A percentile compares a stretch with the other conserved stretches of the same genome.
These are phyloP conservation scores for Aurelia aurita DNA, from an alignment of 30 jellyfish, hydroid and myxozoan genomes.

Conservation along the genomic window DNA sequence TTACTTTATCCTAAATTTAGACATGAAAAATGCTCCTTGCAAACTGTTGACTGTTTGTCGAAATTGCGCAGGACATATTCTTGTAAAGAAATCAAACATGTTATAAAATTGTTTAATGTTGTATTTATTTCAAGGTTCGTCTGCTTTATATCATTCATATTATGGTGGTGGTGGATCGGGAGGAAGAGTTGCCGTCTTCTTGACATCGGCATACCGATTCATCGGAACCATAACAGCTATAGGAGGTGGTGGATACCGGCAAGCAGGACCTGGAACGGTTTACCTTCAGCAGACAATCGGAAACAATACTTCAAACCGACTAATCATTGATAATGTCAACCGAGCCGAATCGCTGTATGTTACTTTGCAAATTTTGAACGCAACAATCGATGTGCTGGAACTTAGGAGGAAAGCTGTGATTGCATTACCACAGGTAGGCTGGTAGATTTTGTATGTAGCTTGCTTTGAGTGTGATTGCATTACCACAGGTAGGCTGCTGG, in stretches of 20 bases:
- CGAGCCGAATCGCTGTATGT: conserved; percentile 56
- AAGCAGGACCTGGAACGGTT: conserved; percentile 75
- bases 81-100: too few species aligned
- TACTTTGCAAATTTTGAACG: conserved; percentile 30
- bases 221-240: conserved; percentile 35
- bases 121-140: conserved; percentile 8
- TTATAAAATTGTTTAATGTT: too few species aligned
- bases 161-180: conserved; percentile 79
- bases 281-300: conserved; percentile 31
- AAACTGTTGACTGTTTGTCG: too few species aligned
- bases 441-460: too few species aligned
- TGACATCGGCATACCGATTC: conserved; percentile 35
- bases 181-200: conserved; percentile 50
- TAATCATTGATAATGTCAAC: conserved; percentile 55
- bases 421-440: conserved; percentile 25
- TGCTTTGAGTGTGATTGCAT: conserved; percentile 8
- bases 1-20: too few species aligned
- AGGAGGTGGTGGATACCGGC: conserved; percentile 66
- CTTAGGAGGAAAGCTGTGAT: conserved; percentile 39
- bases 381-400: conserved; percentile 59
- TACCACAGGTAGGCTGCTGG: conserved; percentile 21
- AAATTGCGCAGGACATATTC: too few species aligned
- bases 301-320: conserved; percentile 20
- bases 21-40: too few species aligned
- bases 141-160: background rate